Base-by-base conservation (phyloP, 1,140 invertebrate genomes). In the Drosophila navojoa region DNA sequence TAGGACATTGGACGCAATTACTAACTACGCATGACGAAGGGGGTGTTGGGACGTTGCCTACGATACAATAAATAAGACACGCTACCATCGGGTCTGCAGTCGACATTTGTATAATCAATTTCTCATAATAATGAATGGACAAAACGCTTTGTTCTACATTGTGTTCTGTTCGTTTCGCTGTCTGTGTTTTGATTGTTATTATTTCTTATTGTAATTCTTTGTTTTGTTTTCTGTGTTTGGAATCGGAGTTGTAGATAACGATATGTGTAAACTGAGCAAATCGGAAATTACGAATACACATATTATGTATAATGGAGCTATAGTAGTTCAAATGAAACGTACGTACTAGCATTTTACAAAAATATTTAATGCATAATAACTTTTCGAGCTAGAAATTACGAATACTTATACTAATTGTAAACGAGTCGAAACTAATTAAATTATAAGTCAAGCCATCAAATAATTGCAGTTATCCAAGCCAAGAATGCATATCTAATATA, bases 41-140 rank as follows among this genome's bases (percentile, higher is more conserved):
- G 61, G 68, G 15, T 15, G 42, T 16, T 2, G 42, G 59, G 50
- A 55, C 52, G 44, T 42, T 61, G 60, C 64, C 76, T 25, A 59
- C 68, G 50, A 69, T 63, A 59, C 68, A 45, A 71, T 63, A 70
- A 84, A 87, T 87, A 87, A 87, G 81, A 84, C 84, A 87, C 84
- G 84, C 84, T 87, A 89, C 84, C 86, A 81, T 80, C 90, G 90
- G 90, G 90, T 78, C 90, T 91, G 90, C 90, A 91, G 90, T 91
- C 90, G 90, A 91, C 16, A 73, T 84, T 79, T 73, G 1, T 54
- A 25, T 45, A 35, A 47, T 45, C 19, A 40, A 54, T 49, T 40
- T n/a, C 15, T 59, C 10, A 72, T 15, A 6, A 19, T 54, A 7
- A 42, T 64, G 38, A 49, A 61, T 45, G 54, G 35, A 73, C 50